phyloP scores from a whole-genome alignment of 2,797 vertebrate species.

The Squalus acanthias region DNA sequence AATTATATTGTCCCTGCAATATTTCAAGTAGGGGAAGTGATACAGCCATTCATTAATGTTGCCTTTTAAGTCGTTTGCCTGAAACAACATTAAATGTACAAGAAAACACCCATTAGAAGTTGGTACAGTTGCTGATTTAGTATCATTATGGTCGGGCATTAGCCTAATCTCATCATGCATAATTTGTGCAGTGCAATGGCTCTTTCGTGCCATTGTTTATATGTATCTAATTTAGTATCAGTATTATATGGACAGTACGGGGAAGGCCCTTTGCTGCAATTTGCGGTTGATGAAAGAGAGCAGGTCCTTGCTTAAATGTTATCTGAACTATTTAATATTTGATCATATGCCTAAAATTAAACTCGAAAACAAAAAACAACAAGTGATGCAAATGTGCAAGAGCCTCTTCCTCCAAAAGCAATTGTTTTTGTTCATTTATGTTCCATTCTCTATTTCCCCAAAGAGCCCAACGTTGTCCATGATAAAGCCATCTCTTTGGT shows the following conservation, averaged over 20 bases:
- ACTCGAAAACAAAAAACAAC: neutral
- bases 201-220: neutral
- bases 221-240: neutral
- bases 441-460: neutral
- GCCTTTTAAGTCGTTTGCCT: neutral
- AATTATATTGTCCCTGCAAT: neutral
- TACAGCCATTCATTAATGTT: neutral
- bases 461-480: neutral
- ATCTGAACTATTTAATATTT: neutral
- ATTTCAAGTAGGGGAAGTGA: neutral
- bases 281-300: neutral
- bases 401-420: neutral
- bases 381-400: neutral
- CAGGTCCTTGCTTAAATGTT: neutral
- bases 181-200: neutral
- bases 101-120: neutral
- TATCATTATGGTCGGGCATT: neutral
- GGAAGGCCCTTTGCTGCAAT: neutral
- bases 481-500: neutral
- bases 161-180: neutral
- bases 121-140: neutral
- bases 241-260: neutral
- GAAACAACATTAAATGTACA: neutral
- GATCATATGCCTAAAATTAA: neutral
- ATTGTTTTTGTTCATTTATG: neutral